Percentiles rank a stretch among this genome's conserved stretches.
Evolutionary conservation across 2,113 vertebrate species (phyloP).

Genomic region (Catharus fuscescens): DNA sequence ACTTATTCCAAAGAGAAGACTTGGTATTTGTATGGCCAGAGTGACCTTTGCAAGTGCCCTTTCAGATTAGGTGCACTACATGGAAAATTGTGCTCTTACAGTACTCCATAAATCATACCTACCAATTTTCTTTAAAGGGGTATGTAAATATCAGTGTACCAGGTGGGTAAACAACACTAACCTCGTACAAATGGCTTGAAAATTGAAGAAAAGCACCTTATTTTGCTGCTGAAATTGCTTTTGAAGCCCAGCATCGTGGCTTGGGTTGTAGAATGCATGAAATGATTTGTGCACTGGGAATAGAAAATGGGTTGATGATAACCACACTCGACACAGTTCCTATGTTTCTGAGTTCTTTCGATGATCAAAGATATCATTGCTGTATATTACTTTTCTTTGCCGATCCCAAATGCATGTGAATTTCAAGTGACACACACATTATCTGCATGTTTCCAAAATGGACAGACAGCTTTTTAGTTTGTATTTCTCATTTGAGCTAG

Average conservation of each 20-base stretch:
- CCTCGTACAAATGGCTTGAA: constrained; percentile 98
- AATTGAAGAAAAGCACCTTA: constrained; percentile 99
- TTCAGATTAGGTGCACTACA: constrained; percentile 97
- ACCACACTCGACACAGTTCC: constrained; percentile 88
- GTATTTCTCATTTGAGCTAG: constrained; percentile 59
- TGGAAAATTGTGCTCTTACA: constrained; percentile 97
- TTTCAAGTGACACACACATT: constrained; percentile 86
- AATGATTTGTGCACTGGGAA: constrained; percentile 91
- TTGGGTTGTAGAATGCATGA: constrained; percentile 88
- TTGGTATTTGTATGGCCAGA: constrained; percentile 94
- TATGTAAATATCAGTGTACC: constrained; percentile 99
- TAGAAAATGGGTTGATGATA: constrained; percentile 94
- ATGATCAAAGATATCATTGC: constrained; percentile 95
- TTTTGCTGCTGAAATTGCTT: constrained; percentile 99
- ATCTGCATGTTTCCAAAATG: constrained; percentile 68
- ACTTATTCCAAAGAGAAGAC: constrained; percentile 90
- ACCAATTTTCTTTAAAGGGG: constrained; percentile 98
- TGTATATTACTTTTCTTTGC: constrained; percentile 85
- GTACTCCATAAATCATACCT: constrained; percentile 98
- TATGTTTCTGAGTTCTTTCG: constrained; percentile 81
- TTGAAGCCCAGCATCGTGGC: constrained; percentile 92
- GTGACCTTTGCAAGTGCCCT: constrained; percentile 93
- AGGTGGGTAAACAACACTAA: constrained; percentile 99
- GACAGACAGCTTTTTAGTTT: constrained; percentile 55
- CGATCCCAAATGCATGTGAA: constrained; percentile 81